phyloP scores from a whole-genome alignment of 1,140 invertebrate genomes.

The Leptinotarsa lineolata region DNA sequence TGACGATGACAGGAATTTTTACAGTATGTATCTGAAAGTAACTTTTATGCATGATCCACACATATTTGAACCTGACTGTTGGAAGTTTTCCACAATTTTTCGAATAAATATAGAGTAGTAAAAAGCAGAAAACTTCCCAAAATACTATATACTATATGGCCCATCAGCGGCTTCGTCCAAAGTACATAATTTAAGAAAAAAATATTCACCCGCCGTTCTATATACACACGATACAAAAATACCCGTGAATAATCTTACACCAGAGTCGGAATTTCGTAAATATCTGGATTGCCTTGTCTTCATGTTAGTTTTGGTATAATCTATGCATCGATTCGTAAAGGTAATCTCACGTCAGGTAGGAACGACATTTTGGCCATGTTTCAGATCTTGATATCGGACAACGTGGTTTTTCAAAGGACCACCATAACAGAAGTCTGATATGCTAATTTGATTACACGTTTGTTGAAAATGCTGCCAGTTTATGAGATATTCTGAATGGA shows the following conservation, averaged over 20 bases:
- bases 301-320: conserved; percentile 6
- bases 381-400: background rate
- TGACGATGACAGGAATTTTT: too few species aligned
- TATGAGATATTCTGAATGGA: too few species aligned
- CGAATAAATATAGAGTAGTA: too few species aligned
- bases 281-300: conserved; percentile 8
- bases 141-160: too few species aligned
- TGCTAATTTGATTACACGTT: conserved; percentile 5
- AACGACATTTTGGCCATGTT: conserved; percentile 2
- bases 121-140: too few species aligned
- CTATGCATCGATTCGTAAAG: conserved; percentile 4
- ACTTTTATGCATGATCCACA: too few species aligned
- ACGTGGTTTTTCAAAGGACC: background rate
- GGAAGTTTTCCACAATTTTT: too few species aligned
- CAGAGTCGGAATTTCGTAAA: background rate
- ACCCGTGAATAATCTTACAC: conserved; percentile 8
- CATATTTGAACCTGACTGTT: too few species aligned
- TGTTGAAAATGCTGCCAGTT: background rate
- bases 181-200: too few species aligned
- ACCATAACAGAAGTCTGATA: background rate
- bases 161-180: too few species aligned
- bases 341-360: conserved; percentile 5
- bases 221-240: background rate
- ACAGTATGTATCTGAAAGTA: too few species aligned
- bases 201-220: background rate